These are phyloP conservation scores for Indicator maculatus DNA, from an alignment of 2,113 vertebrate species.

Conservation along the genomic window DNA sequence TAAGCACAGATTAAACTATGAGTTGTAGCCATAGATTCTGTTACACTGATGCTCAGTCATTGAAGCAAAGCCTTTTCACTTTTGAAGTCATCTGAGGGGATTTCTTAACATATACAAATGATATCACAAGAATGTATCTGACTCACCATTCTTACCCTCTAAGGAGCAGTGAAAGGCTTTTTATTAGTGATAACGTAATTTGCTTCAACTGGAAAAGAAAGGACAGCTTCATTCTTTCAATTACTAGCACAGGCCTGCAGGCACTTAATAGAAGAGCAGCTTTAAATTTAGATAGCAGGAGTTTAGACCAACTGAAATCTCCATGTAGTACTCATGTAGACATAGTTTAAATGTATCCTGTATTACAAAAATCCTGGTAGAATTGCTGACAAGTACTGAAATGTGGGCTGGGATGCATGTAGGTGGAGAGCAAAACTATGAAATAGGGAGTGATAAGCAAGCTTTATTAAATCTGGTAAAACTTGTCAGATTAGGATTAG, in stretches of 20 bases:
- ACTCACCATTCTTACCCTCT: neutral
- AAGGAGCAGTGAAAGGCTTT: neutral
- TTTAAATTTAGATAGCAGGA: conserved; percentile 2
- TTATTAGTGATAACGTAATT: neutral
- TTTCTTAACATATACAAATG: neutral
- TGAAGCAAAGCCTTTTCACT: neutral
- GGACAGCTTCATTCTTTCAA: neutral
- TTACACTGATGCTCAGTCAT: neutral
- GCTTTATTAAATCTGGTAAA: neutral
- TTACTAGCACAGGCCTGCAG: neutral
- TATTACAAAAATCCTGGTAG: neutral
- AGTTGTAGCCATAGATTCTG: neutral
- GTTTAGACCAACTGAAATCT: neutral
- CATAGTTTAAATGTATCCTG: neutral
- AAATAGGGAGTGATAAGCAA: neutral
- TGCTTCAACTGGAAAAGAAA: neutral
- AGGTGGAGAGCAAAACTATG: neutral
- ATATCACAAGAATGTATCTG: neutral
- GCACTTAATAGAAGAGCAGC: neutral
- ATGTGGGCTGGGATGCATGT: neutral
- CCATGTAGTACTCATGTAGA: neutral
- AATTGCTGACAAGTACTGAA: neutral
- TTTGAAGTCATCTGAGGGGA: neutral
- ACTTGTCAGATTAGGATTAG: neutral
- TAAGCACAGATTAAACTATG: neutral